Evolutionary conservation across 2,888 invertebrate genomes (phyloP), one percentile per base, ranked within the genome.

Genomic region (Aradus depressus): DNA sequence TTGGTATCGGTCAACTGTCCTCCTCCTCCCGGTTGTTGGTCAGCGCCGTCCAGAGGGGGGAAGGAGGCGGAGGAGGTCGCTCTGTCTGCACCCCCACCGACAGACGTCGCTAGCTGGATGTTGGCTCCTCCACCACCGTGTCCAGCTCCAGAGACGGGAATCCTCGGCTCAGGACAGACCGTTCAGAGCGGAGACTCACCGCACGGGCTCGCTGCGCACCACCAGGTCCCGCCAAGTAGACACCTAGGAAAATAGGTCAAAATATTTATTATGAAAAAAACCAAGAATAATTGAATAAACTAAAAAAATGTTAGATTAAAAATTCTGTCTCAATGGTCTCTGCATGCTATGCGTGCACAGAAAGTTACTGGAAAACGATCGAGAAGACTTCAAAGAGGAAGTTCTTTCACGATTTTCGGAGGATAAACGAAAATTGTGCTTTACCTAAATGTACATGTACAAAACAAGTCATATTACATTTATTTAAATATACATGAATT

Each of bases 41-140:
- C 61, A 86, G 74, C 47, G 86, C 81, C 45, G 82, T 84, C 86
- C 86, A 86, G 59, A 87, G 73, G 44, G 86, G 86, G 57, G 84
- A 53, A 18, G 55, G 55, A 2, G 57, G 58, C 4, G 60, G 57
- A 4, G 58, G 57, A 1, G 48, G 45, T 42, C 39, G n/a, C 37
- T 39, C 44, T 43, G 53, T 39, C 53, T 25, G 45, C 32, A 31
- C 32, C 52, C 26, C 48, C 19, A 22, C 49, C n/a, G 52, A 43
- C 44, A 50, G 39, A 47, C 38, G 37, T 32, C 35, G 76, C 70
- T 76, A 76, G 75, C 75, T 77, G 57, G 61, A 60, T 39, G 64
- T 64, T 22, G 62, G 61, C 42, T 87, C 87, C 64, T 88, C 88
- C 21, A 87, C 74, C 21, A 88, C 88, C 0, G 87, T 87, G 66